Evolutionary conservation across 2,797 vertebrate genomes (phyloP).

Genomic region (Ctenochaetus hawaiiensis): DNA sequence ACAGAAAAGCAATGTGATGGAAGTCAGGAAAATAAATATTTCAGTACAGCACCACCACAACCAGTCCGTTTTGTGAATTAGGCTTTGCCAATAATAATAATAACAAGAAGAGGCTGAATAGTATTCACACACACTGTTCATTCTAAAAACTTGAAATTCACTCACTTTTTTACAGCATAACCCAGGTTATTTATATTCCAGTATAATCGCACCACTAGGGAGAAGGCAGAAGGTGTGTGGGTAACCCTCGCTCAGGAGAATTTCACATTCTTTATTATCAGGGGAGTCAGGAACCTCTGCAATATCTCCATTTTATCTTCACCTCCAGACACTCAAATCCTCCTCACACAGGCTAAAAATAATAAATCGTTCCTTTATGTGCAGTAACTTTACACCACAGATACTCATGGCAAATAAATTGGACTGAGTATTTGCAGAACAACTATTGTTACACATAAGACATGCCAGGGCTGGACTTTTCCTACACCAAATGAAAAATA

Average conservation of each 20-base stretch:
- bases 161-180: not conserved
- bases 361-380: not conserved
- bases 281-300: too few species aligned
- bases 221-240: not conserved
- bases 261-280: not conserved
- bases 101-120: not conserved
- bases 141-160: not conserved
- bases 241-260: not conserved
- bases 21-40: not conserved
- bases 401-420: not conserved
- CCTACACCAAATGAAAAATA: not conserved
- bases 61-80: not conserved
- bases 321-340: not conserved
- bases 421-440: slow-evolving; percentile 3
- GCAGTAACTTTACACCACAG: not conserved
- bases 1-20: not conserved
- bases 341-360: not conserved
- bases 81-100: too few species aligned
- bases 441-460: not conserved
- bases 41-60: not conserved
- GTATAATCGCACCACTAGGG: not conserved
- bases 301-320: not conserved
- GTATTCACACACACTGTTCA: not conserved
- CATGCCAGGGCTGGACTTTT: not conserved
- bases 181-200: not conserved